Evolutionary conservation across 2,888 invertebrate species (phyloP).

Genomic region (Dryobota labecula): DNA sequence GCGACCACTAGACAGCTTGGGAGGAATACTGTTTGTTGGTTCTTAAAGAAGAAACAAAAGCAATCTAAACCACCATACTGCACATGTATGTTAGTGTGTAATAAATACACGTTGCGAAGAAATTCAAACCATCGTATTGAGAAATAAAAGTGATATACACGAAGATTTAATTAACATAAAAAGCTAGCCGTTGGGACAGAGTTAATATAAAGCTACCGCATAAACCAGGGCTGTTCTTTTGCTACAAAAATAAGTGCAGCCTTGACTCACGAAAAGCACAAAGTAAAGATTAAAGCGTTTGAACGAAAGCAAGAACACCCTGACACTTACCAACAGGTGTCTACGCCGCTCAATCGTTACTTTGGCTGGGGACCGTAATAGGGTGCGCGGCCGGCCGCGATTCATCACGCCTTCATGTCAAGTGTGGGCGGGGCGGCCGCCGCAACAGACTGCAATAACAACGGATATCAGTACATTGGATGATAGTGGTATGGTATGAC

Average conservation of each 20-base stretch:
- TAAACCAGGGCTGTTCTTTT: slow-evolving; percentile 66
- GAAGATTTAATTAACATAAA: slow-evolving; percentile 64
- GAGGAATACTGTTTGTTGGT: slow-evolving; percentile 92
- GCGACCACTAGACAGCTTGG: slow-evolving; percentile 91
- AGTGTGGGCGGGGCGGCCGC: slow-evolving; percentile 83
- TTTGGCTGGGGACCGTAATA: slow-evolving; percentile 86
- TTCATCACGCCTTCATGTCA: slow-evolving; percentile 88
- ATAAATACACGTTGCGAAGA: slow-evolving; percentile 60
- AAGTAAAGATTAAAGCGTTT: slow-evolving; percentile 90
- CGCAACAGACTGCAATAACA: slow-evolving; percentile 89
- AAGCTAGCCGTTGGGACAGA: slow-evolving; percentile 67
- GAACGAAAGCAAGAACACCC: slow-evolving; percentile 89
- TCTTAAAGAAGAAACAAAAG: slow-evolving; percentile 87
- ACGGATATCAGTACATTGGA: slow-evolving; percentile 87
- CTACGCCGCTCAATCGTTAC: slow-evolving; percentile 89
- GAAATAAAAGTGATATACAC: slow-evolving; percentile 58
- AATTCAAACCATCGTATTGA: slow-evolving; percentile 49
- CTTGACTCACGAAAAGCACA: slow-evolving; percentile 86
- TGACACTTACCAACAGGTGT: slow-evolving; percentile 90
- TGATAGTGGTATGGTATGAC: slow-evolving; percentile 79
- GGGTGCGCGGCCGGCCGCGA: slow-evolving; percentile 88
- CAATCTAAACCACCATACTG: slow-evolving; percentile 66
- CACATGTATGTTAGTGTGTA: slow-evolving; percentile 56
- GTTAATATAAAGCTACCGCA: slow-evolving; percentile 72
- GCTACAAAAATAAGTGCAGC: slow-evolving; percentile 72